phyloP scores from a whole-genome alignment of 2,797 vertebrate species.

The Propithecus deckenii region DNA sequence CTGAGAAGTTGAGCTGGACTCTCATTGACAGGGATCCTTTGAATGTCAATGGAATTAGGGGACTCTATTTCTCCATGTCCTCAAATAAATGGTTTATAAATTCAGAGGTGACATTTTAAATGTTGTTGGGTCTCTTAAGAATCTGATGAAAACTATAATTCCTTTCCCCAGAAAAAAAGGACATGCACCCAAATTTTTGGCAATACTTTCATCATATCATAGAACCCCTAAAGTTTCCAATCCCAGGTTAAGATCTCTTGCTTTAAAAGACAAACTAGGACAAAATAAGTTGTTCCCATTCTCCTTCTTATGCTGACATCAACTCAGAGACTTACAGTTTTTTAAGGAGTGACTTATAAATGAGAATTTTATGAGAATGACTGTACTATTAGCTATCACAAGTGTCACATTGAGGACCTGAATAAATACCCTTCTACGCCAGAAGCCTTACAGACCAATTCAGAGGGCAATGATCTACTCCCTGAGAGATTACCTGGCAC shows the following conservation, averaged over 20 bases:
- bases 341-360: not conserved
- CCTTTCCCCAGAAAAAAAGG: not conserved
- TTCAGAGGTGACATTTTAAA: not conserved
- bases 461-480: not conserved
- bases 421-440: rapidly evolving
- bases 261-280: conserved; percentile 34
- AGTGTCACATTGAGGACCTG: not conserved
- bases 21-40: not conserved
- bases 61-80: not conserved
- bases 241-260: not conserved
- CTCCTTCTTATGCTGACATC: not conserved
- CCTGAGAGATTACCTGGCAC: not conserved
- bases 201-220: not conserved
- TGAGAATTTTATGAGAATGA: not conserved
- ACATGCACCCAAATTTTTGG: not conserved
- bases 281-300: not conserved
- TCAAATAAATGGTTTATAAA: not conserved
- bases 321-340: not conserved
- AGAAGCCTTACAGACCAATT: not conserved
- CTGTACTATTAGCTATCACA: not conserved
- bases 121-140: not conserved
- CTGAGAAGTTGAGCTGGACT: not conserved
- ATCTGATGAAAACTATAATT: not conserved
- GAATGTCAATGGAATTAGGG: not conserved
- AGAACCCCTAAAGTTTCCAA: not conserved